Conservation (phyloP, 2,113 vertebrate species). For the Prionailurus viverrinus region DNA sequence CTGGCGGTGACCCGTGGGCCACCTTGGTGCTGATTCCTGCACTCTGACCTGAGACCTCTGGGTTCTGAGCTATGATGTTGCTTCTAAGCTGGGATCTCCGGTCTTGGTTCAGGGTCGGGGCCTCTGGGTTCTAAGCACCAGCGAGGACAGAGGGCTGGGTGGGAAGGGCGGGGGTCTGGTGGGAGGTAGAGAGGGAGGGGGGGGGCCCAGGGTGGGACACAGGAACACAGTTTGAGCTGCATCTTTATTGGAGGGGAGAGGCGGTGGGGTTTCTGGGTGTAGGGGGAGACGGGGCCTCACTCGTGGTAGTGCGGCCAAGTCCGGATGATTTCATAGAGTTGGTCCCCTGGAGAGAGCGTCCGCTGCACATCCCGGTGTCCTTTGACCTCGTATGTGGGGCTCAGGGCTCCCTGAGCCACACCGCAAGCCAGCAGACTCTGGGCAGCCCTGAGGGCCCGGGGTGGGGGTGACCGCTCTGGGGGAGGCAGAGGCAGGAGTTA, state of each 20-base stretch:
- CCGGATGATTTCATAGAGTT: constrained; percentile 64
- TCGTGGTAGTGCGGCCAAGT: neutral
- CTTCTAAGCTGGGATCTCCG: constrained; percentile 52
- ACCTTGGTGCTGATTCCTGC: constrained; percentile 55
- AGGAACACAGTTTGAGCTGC: neutral
- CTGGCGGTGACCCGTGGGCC: neutral
- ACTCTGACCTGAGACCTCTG: constrained; percentile 58
- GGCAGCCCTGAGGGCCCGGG: constrained; percentile 39
- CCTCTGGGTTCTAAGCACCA: constrained; percentile 57
- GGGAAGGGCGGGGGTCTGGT: neutral
- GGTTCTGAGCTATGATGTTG: constrained; percentile 58
- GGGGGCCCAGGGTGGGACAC: rapidly evolving
- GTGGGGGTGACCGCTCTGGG: constrained; percentile 5
- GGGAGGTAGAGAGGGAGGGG: neutral
- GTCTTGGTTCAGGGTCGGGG: constrained; percentile 50
- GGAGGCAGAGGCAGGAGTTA: neutral
- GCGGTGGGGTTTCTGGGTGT: neutral
- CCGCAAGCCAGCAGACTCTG: constrained; percentile 58
- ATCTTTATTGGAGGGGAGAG: constrained; percentile 50
- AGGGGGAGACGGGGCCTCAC: neutral
- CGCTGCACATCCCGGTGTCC: constrained; percentile 65
- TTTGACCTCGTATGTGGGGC: constrained; percentile 49
- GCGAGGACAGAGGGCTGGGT: neutral
- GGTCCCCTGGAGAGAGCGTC: constrained; percentile 43
- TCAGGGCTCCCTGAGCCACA: neutral